Conservation (phyloP, 2,113 vertebrate species). For the Excalfactoria chinensis region DNA sequence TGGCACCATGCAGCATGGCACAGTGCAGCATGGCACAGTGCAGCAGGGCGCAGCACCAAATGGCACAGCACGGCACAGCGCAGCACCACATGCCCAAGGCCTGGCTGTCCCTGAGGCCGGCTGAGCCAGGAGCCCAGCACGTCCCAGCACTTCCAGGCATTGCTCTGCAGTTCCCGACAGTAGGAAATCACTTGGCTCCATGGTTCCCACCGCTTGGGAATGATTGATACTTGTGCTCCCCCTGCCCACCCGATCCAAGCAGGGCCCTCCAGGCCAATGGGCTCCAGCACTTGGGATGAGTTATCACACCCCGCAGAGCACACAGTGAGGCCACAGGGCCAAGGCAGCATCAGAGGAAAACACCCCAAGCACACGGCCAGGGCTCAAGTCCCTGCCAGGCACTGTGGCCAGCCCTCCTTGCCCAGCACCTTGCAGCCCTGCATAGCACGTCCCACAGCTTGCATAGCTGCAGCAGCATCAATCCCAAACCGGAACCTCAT, state of each 20-base stretch:
- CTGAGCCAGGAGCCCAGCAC: neutral
- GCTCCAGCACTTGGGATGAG: rapidly evolving
- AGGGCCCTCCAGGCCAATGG: rapidly evolving
- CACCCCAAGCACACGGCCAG: rapidly evolving
- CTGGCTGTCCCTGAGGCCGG: neutral
- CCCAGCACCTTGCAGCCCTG: rapidly evolving
- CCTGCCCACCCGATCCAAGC: neutral
- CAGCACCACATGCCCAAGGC: neutral
- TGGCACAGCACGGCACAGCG: neutral
- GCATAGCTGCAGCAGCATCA: neutral
- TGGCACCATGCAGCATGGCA: no score
- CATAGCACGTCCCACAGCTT: neutral
- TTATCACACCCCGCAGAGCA: rapidly evolving
- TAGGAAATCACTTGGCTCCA: neutral
- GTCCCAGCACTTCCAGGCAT: neutral
- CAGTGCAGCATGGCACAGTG: no score
- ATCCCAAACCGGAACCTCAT: neutral
- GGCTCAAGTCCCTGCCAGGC: neutral
- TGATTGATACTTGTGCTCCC: neutral
- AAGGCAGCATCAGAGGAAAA: neutral
- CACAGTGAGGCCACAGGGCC: neutral
- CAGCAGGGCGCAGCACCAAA: no score
- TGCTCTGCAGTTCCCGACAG: neutral
- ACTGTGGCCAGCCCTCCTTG: neutral
- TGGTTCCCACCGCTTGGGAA: neutral